A percentile compares a stretch with the other conserved stretches of the same genome.
Evolutionary conservation across 1,140 invertebrate species (phyloP).

Genomic region (Trinorchestia longiramus): DNA sequence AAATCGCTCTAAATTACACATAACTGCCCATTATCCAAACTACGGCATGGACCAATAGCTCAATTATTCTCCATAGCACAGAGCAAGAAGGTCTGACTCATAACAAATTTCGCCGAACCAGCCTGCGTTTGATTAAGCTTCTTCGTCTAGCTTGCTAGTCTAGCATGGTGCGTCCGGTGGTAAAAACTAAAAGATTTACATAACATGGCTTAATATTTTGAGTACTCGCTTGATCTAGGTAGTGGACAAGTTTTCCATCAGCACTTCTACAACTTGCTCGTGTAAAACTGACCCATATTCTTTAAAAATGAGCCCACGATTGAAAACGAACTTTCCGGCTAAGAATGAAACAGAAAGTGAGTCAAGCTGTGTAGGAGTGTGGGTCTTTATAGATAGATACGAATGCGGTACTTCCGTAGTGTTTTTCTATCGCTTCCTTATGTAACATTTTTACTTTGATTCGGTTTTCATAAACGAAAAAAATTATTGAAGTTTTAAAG

Average conservation of each 20-base stretch:
- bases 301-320: neutral
- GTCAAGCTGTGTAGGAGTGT: neutral
- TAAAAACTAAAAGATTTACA: neutral
- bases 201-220: neutral
- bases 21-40: neutral
- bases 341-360: neutral
- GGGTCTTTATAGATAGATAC: neutral
- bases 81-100: neutral
- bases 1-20: neutral
- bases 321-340: neutral
- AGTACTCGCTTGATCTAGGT: neutral
- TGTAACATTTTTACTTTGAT: no score
- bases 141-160: neutral
- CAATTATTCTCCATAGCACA: neutral
- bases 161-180: neutral
- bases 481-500: no score
- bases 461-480: no score
- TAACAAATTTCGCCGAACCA: neutral
- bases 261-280: neutral
- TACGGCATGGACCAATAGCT: neutral
- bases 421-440: no score
- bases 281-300: neutral
- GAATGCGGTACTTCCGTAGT: no score
- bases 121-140: no score
- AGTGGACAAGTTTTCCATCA: neutral